Evolutionary conservation across 2,797 vertebrate species (phyloP).

Genomic region (Mastacembelus armatus): DNA sequence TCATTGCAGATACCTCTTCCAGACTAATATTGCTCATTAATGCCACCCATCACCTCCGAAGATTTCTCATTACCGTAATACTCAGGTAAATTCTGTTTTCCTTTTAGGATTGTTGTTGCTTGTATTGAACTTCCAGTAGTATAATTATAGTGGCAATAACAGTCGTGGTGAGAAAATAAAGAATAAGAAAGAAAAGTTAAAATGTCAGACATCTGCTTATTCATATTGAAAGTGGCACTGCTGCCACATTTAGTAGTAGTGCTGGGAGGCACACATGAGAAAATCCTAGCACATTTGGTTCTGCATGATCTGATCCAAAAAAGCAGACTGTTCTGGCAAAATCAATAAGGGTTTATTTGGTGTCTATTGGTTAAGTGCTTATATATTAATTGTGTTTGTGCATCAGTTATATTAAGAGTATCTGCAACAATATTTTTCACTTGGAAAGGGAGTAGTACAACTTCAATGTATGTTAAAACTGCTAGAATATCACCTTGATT

Average conservation of each 20-base stretch:
- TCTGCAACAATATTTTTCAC: background rate
- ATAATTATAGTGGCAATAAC: background rate
- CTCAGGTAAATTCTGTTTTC: conserved; percentile 2
- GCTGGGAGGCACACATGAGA: conserved; percentile 1
- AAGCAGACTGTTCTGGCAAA: background rate
- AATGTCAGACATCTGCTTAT: background rate
- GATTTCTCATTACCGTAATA: conserved; percentile 27
- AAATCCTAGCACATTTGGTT: background rate
- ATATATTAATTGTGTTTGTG: too few relatives aligned
- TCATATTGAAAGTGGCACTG: background rate
- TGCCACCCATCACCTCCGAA: conserved; percentile 29
- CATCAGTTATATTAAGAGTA: background rate
- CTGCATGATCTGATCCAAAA: background rate
- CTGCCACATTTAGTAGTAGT: background rate
- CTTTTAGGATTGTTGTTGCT: background rate
- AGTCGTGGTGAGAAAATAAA: background rate
- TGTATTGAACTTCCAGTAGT: background rate
- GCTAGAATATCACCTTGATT: background rate
- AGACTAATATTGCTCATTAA: conserved; percentile 48
- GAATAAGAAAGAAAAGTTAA: background rate
- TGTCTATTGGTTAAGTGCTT: conserved; percentile 18
- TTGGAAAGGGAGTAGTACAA: background rate
- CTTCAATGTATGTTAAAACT: conserved; percentile 4
- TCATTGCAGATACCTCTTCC: conserved; percentile 46
- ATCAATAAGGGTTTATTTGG: conserved; percentile 2